These are phyloP conservation scores for Sus cebifrons DNA, from an alignment of 2,797 vertebrate genomes.

Conservation along the genomic window DNA sequence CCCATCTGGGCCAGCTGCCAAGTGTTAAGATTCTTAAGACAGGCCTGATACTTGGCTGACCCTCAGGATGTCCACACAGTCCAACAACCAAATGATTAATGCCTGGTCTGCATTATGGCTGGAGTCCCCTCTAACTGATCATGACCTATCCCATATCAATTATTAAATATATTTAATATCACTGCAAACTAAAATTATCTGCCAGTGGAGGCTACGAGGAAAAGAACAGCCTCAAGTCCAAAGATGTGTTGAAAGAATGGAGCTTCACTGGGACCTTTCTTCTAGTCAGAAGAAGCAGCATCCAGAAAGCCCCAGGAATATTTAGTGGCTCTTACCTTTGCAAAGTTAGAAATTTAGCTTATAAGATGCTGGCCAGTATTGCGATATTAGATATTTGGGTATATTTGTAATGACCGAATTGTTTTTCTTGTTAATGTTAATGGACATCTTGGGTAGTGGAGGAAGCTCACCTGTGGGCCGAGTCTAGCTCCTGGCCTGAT, in stretches of 20 bases:
- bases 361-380: neutral
- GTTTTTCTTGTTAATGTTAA: neutral
- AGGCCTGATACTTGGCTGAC: neutral
- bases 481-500: neutral
- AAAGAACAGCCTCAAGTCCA: neutral
- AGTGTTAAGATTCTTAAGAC: neutral
- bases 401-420: neutral
- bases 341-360: neutral
- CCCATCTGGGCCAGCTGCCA: neutral
- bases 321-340: neutral
- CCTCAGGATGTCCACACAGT: neutral
- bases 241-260: neutral
- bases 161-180: neutral
- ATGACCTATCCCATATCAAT: neutral
- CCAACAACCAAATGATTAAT: neutral
- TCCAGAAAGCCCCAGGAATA: neutral
- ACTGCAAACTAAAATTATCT: neutral
- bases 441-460: neutral
- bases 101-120: neutral
- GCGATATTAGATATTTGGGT: neutral
- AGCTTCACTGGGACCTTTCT: too few relatives aligned
- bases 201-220: neutral
- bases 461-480: neutral
- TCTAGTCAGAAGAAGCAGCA: neutral
- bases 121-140: neutral